phyloP scores from a whole-genome alignment of 2,797 vertebrate genomes.

The Florisuga fusca region DNA sequence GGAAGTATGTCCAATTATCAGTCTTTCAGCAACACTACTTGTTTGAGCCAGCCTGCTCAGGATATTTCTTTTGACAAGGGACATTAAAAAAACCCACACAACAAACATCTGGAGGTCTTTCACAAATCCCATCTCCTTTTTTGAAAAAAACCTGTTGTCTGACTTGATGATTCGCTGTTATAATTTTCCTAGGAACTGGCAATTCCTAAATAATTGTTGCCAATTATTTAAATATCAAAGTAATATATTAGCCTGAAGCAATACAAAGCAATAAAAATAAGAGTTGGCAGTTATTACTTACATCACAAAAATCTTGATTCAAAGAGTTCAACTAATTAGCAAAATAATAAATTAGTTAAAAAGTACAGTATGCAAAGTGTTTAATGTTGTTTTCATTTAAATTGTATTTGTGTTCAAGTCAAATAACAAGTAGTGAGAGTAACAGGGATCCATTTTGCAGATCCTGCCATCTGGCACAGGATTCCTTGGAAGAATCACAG shows the following conservation, averaged over 20 bases:
- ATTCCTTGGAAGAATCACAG: neutral
- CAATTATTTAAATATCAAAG: constrained; percentile 51
- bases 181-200: constrained; percentile 30
- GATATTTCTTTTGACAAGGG: neutral
- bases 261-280: constrained; percentile 21
- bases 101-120: neutral
- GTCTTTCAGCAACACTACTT: neutral
- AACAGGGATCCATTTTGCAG: neutral
- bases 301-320: constrained; percentile 8
- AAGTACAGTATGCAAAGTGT: neutral
- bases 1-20: neutral
- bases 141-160: neutral
- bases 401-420: neutral
- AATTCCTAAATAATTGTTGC: constrained; percentile 29
- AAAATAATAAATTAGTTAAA: constrained; percentile 2
- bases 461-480: constrained; percentile 12
- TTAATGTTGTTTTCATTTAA: neutral
- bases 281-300: neutral
- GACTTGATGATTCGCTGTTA: neutral
- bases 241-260: neutral
- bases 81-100: neutral
- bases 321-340: constrained; percentile 23
- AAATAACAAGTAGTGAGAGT: neutral
- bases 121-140: neutral
- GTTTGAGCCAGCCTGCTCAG: neutral